These are phyloP conservation scores for Drosophila heteroneura DNA, from an alignment of 2,888 invertebrate species.

Conservation along the genomic window DNA sequence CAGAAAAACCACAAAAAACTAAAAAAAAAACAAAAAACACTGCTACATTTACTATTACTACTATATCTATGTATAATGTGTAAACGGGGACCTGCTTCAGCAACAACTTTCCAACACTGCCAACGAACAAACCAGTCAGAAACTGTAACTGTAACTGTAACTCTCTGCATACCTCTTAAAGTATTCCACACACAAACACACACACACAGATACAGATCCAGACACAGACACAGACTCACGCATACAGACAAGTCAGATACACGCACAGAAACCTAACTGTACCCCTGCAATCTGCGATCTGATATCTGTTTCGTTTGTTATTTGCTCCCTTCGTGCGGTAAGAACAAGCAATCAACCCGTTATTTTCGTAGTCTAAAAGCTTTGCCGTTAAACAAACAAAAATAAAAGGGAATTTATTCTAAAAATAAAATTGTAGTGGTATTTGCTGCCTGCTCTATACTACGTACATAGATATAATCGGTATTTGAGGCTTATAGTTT, in stretches of 20 bases:
- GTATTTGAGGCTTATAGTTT: slow-evolving; percentile 39
- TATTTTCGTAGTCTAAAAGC: slow-evolving; percentile 63
- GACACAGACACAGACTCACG: slow-evolving; percentile 15
- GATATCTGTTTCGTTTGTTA: slow-evolving; percentile 47
- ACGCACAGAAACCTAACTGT: slow-evolving; percentile 49
- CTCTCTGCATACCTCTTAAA: slow-evolving; percentile 11
- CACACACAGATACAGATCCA: slow-evolving; percentile 4
- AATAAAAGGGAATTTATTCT: slow-evolving; percentile 18
- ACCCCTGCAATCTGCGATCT: slow-evolving; percentile 36
- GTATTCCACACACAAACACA: slow-evolving; percentile 8
- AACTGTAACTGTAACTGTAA: slow-evolving; percentile 26
- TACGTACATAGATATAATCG: slow-evolving; percentile 40
- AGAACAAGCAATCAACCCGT: slow-evolving; percentile 54
- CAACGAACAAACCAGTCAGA: slow-evolving; percentile 37
- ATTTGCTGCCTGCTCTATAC: slow-evolving; percentile 55
- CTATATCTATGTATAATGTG: slow-evolving; percentile 25
- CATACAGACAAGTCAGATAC: slow-evolving; percentile 24
- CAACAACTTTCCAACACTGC: slow-evolving; percentile 54
- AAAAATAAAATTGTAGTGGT: slow-evolving; percentile 36
- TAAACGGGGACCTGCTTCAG: slow-evolving; percentile 34
- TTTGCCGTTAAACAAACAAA: slow-evolving; percentile 37
- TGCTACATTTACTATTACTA: slow-evolving; percentile 45
- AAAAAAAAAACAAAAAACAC: slow-evolving; percentile 5
- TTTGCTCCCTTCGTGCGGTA: slow-evolving; percentile 69
- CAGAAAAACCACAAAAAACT: slow-evolving; percentile 14